Base-by-base conservation (phyloP, 2,113 vertebrate species). In the Muscicapa adusta region DNA sequence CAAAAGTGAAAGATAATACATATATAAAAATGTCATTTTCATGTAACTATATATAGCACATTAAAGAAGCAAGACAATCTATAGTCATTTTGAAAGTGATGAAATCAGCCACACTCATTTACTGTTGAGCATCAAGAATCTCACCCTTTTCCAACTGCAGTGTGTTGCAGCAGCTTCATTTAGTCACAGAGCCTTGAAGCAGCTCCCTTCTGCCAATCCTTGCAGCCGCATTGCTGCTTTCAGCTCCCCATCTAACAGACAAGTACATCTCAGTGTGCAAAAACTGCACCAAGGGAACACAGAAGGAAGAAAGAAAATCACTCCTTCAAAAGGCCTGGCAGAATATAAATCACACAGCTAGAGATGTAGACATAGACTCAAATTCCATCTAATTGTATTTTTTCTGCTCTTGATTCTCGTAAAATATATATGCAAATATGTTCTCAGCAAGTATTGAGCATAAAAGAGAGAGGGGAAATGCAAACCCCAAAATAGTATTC, bases 181-280 rank as follows among this genome's bases (percentile, higher is more conserved):
- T 84, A 89, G 83, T 82, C 78, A 60, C 14, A 78, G 47, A 92
- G 72, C 85, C 92, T 88, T 72, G 79, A 91, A 96, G 95, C 91
- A 96, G 92, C 75, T 88, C 83, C 79, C 78, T 87, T 74, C 85
- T 91, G 95, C 86, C 93, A 96, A 54, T 89, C 93, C 90, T 48
- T 42, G 85, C 90, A 96, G 83, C 90, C 89, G 91, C 95, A 95
- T 83, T 96, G 93, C 93, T 94, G 93, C 93, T 94, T 91, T 80
- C 91, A 51, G 45, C 68, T 94, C 90, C 74, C 77, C 63, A 8
- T 13, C 23, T 48, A 56, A 81, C 48, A 91, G 85, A 57, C 71
- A 92, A 93, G 48, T 71, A 29, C 65, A 56, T 94, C 71, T 86
- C 94, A 53, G 78, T 3, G 3, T 74, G 89, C 72, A 78, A 68